Evolutionary conservation across 2,797 vertebrate species (phyloP).

Genomic region (Meriones psammophilus): DNA sequence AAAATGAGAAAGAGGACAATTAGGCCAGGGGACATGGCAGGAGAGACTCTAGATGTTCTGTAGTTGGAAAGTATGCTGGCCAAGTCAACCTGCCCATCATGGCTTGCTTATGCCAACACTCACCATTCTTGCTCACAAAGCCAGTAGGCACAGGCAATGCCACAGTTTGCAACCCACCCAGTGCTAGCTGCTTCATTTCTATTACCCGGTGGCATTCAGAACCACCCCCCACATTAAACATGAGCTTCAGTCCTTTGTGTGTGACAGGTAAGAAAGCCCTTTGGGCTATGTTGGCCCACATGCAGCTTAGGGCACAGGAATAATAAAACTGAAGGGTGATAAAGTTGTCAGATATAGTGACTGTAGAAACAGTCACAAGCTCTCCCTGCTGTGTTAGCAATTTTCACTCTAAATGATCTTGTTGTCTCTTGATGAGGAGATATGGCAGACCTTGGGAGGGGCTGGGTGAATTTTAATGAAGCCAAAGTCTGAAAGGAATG

Average conservation of each 20-base stretch:
- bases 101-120: conserved; percentile 69
- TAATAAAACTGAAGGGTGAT: conserved; percentile 79
- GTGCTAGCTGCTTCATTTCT: conserved; percentile 75
- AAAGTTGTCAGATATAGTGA: conserved; percentile 72
- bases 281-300: conserved; percentile 73
- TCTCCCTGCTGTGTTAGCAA: conserved; percentile 70
- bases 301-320: conserved; percentile 75
- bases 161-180: conserved; percentile 79
- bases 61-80: conserved; percentile 77
- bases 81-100: conserved; percentile 75
- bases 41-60: conserved; percentile 73
- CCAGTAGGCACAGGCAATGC: conserved; percentile 84
- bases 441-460: conserved; percentile 58
- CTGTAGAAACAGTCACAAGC: conserved; percentile 63
- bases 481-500: conserved; percentile 13
- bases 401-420: conserved; percentile 77
- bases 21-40: conserved; percentile 87
- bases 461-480: conserved; percentile 51
- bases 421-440: conserved; percentile 77
- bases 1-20: conserved; percentile 92
- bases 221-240: conserved; percentile 58
- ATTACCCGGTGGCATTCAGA: conserved; percentile 71
- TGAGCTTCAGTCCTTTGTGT: conserved; percentile 69
- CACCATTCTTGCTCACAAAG: conserved; percentile 73
- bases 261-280: conserved; percentile 73